Percentiles rank a stretch among this genome's conserved stretches.
phyloP scores from a whole-genome alignment of 2,797 vertebrate species.

The Acrossocheilus fasciatus region DNA sequence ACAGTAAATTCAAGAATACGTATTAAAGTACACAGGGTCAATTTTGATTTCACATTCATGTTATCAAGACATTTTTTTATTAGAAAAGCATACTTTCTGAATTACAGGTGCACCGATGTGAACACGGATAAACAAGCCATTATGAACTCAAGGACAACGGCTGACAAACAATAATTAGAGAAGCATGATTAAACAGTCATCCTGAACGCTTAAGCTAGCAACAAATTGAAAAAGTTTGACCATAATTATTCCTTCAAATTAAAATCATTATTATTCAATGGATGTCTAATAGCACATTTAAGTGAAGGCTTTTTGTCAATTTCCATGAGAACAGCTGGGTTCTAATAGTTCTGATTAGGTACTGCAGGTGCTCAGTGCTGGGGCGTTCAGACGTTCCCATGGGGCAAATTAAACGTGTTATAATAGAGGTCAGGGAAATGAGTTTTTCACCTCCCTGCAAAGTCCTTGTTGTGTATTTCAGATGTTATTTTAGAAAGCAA shows the following conservation, averaged over 20 bases:
- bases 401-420: constrained; percentile 13
- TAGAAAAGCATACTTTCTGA: background rate
- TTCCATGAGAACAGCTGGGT: constrained; percentile 48
- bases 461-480: constrained; percentile 13
- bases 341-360: constrained; percentile 52
- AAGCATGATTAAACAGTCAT: constrained; percentile 47
- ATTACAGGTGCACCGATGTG: constrained; percentile 26
- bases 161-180: constrained; percentile 49
- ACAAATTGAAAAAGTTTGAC: constrained; percentile 48
- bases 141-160: constrained; percentile 49
- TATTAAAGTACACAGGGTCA: background rate
- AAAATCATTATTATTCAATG: constrained; percentile 47
- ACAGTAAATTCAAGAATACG: background rate
- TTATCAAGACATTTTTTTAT: background rate
- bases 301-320: constrained; percentile 37
- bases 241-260: constrained; percentile 51
- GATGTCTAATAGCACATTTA: constrained; percentile 42
- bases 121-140: constrained; percentile 40
- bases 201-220: constrained; percentile 14
- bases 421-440: constrained; percentile 42
- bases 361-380: constrained; percentile 47
- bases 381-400: constrained; percentile 28
- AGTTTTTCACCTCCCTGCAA: constrained; percentile 8
- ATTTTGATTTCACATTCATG: background rate
- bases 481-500: background rate